phyloP scores from a whole-genome alignment of 1,140 invertebrate species.

The Bombus difficillimus region DNA sequence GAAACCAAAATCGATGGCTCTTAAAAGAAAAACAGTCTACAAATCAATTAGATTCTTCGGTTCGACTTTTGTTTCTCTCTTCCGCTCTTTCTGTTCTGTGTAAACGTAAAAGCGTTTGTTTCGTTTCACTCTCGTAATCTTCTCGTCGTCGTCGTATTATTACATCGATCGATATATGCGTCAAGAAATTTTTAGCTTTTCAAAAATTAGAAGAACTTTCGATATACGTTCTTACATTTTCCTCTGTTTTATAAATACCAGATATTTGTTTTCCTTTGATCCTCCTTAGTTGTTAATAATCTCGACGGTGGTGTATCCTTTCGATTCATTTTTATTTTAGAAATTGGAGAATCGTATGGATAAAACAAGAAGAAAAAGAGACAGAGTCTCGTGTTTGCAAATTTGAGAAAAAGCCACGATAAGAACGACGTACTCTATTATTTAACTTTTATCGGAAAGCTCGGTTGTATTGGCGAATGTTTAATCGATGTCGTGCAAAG shows the following conservation, averaged over 20 bases:
- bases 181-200: neutral
- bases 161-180: too few species aligned
- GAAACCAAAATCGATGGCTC: neutral
- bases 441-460: neutral
- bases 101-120: too few species aligned
- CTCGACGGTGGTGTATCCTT: too few species aligned
- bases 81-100: too few species aligned
- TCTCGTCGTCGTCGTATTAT: too few species aligned
- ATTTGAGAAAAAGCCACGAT: neutral
- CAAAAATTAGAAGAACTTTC: neutral
- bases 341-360: neutral
- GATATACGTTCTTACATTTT: neutral
- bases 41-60: neutral
- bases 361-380: neutral
- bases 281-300: too few species aligned
- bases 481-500: neutral
- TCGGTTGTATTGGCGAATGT: neutral
- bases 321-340: neutral
- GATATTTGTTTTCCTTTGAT: neutral
- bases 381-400: neutral
- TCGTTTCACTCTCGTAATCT: too few species aligned
- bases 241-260: neutral
- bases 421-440: neutral
- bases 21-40: neutral
- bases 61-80: too few species aligned